Evolutionary conservation across 2,113 vertebrate genomes (phyloP), one percentile per base, ranked within the genome.

Genomic region (Etheostoma cragini): DNA sequence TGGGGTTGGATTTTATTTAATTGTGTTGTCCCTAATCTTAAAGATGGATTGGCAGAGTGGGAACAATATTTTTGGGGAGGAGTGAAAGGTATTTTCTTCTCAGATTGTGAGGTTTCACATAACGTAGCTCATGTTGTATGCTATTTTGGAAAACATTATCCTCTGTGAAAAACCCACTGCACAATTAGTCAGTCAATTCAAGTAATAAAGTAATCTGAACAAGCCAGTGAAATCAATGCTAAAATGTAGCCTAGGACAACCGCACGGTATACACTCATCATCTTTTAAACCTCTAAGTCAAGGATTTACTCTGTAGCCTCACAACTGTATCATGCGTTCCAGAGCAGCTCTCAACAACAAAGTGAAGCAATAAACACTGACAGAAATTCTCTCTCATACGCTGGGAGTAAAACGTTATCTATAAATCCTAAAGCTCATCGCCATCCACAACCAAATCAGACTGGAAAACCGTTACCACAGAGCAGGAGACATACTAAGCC

Each of bases 391-490:
- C 75, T 74, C 65, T 62, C 33, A 71, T 70, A 30, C 54, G 80
- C 87, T 80, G 30, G 50, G 35, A 84, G 80, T 85, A 71, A 90
- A 88, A 82, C 68, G 68, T 76, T 84, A 79, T 88, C 86, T 73
- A 26, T 63, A 65, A 85, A 80, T 85, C 79, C 80, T 78, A 56
- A 73, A 49, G 75, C 85, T 86, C 80, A 73, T 85, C 80, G 61
- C 60, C 65, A 75, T 71, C 80, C 82, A 65, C 45, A 84, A 81
- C 81, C 85, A 79, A 84, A 90, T 87, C 76, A 70, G 60, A 77
- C 76, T 50, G 73, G 76, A 87, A 73, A 87, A 80, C 53, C 67
- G 33, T 85, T 72, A 82, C 81, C 42, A 45, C 22, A 50, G 74
- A 75, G 67, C 21, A 3, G 63, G 33, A 78, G 33, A 63, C 26